These are phyloP conservation scores for Ceyx erithaca DNA, from an alignment of 2,797 vertebrate species.

Conservation along the genomic window DNA sequence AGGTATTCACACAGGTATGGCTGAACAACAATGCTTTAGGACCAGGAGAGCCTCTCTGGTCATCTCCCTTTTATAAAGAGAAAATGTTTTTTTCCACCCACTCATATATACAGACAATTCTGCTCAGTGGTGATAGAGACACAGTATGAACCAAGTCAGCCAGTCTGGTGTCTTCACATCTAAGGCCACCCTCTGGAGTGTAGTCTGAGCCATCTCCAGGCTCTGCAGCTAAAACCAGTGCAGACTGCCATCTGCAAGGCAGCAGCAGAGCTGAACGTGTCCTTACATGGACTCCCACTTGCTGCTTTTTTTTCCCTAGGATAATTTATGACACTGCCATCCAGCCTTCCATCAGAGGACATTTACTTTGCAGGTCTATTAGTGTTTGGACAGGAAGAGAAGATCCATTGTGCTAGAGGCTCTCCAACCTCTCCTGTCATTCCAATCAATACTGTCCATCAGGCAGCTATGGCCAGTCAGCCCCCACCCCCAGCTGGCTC, in stretches of 20 bases:
- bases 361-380: background rate
- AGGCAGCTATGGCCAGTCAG: background rate
- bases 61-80: background rate
- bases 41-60: background rate
- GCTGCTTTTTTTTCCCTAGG: background rate
- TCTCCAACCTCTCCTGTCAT: background rate
- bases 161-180: background rate
- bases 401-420: background rate
- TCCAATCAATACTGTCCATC: background rate
- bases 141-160: background rate
- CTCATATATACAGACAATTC: background rate
- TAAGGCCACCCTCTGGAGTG: background rate
- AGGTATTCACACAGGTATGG: background rate
- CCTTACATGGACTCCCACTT: background rate
- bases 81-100: background rate
- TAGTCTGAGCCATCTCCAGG: background rate
- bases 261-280: background rate
- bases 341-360: background rate
- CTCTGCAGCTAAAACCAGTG: background rate
- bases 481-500: background rate
- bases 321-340: background rate
- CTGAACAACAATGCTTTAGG: background rate
- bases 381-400: background rate
- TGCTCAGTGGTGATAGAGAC: background rate
- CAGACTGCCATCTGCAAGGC: background rate